Conservation (phyloP, 2,888 invertebrate species). For the Macrophya alboannulata region DNA sequence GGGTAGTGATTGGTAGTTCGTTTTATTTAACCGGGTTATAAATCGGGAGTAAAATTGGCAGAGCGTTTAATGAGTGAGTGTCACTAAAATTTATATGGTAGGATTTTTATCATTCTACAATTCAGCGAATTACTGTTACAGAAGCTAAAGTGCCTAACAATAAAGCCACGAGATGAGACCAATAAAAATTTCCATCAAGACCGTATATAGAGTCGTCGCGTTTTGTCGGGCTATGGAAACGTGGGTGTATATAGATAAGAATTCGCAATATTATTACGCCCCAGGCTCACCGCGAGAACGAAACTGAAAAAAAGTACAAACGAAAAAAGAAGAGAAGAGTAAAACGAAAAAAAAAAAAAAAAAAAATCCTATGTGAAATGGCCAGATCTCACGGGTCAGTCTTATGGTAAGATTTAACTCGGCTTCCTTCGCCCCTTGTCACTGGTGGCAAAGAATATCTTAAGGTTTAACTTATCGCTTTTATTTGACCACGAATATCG, state of each 20-base stretch:
- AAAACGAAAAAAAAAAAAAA: background rate
- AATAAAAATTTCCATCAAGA: conserved; percentile 32
- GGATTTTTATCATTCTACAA: conserved; percentile 12
- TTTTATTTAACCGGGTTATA: background rate
- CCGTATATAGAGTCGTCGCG: conserved; percentile 18
- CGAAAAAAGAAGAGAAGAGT: no score
- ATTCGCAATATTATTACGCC: conserved; percentile 7
- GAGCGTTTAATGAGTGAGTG: conserved; percentile 9
- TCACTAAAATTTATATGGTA: background rate
- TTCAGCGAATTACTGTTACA: conserved; percentile 33
- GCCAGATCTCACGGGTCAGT: background rate
- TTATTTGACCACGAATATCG: conserved; percentile 32
- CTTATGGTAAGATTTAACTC: background rate
- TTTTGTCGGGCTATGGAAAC: conserved; percentile 8
- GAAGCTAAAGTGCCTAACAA: conserved; percentile 26
- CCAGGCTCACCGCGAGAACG: background rate
- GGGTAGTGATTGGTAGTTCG: background rate
- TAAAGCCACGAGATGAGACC: conserved; percentile 30
- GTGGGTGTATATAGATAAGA: background rate
- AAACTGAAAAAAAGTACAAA: background rate
- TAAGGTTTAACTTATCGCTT: conserved; percentile 28
- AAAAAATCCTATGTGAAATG: background rate
- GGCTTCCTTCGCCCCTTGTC: background rate
- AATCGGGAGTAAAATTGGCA: background rate
- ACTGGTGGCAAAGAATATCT: conserved; percentile 9